These are phyloP conservation scores for Oceanodroma tethys DNA, from an alignment of 2,113 vertebrate species.

Conservation along the genomic window DNA sequence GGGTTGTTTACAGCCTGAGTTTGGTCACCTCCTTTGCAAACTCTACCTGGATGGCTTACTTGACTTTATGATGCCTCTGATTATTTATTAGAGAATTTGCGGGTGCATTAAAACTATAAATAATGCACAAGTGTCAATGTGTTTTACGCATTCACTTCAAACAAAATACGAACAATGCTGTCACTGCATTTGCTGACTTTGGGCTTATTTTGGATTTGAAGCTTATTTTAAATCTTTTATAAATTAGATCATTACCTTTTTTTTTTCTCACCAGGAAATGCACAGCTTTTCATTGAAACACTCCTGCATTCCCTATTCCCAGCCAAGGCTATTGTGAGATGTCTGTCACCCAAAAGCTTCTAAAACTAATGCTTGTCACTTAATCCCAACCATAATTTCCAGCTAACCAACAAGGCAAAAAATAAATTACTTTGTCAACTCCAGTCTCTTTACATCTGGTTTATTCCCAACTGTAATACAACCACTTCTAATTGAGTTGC, in stretches of 20 bases:
- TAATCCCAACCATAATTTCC: not conserved
- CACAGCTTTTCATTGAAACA: not conserved
- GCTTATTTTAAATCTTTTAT: not conserved
- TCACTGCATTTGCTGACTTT: not conserved
- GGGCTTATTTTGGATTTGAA: not conserved
- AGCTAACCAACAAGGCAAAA: not conserved
- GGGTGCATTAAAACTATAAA: not conserved
- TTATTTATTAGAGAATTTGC: not conserved
- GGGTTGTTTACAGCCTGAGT: not conserved
- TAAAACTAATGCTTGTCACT: not conserved
- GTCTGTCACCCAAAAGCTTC: not conserved
- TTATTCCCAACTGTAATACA: not conserved
- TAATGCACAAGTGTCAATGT: not conserved
- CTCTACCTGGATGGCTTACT: not conserved
- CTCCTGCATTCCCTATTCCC: not conserved
- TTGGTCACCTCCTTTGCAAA: not conserved
- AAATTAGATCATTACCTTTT: not conserved
- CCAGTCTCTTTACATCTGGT: not conserved
- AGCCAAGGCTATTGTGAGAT: not conserved
- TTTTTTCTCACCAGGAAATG: not conserved
- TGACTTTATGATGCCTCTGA: not conserved
- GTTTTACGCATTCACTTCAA: not conserved
- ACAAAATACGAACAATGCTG: not conserved
- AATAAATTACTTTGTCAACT: not conserved
- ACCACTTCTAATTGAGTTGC: not conserved